Base-by-base conservation (phyloP, 2,113 vertebrate species). In the Hippocampus zosterae region DNA sequence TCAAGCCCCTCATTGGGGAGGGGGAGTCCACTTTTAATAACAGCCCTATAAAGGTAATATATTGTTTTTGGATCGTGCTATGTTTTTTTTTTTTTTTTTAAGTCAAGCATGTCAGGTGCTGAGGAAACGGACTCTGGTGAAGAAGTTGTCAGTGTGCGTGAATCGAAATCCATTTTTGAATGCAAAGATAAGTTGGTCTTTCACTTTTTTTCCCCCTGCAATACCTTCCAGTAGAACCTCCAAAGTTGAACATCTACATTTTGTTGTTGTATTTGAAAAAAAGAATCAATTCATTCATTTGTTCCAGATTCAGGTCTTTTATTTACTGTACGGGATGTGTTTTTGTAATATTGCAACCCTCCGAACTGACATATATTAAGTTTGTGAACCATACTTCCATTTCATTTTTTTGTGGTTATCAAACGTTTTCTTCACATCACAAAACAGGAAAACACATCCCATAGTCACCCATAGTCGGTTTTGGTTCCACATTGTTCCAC, bases 101-200 rank as follows among this genome's bases (percentile, higher is more conserved):
- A 48, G 18, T 19, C 18, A 53, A n/a, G 19, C 50, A 9, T n/a
- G 50, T 53, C 21, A n/a, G 5, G 21, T 53, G 50, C 21, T 53
- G 12, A 29, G 64, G 19, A 50, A 71, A 77, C 37, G 0, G 76
- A 77, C 77, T 86, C 73, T 85, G 81, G 77, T 79, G 53, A 67
- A 69, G 40, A 80, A 80, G 75, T n/a, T 68, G 65, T 67, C 56
- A 71, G 69, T 27, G n/a, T 65, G 52, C 65, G 19, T 70, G 72
- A 70, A 18, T 52, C 29, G 8, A 64, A 42, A 44, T 56, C 44
- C 44, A 55, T 12, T 12, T 55, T 61, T 27, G 50, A 63, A 48
- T 65, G 67, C 9, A 8, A 56, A 33, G 67, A 76, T 33, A 27
- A 15, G 16, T 33, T 2, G 15, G 2, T 9, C 15, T 33, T 37